Percentiles rank a stretch among this genome's conserved stretches.
These are phyloP conservation scores for Drosophila ogumai DNA, from an alignment of 1,140 invertebrate species.

Conservation along the genomic window DNA sequence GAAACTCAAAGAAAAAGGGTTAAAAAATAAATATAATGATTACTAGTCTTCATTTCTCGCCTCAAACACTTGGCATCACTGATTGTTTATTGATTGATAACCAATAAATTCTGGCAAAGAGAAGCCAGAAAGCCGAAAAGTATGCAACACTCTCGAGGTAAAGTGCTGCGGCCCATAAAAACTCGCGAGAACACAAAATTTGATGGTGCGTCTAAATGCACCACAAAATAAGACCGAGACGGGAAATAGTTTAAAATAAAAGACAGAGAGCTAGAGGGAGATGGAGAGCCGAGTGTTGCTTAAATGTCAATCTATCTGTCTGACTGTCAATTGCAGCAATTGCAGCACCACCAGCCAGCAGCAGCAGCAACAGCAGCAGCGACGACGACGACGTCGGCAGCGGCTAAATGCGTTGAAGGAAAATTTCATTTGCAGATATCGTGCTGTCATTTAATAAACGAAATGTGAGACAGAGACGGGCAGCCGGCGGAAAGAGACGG, in stretches of 20 bases:
- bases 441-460: constrained; percentile 84
- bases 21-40: too few species aligned
- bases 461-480: constrained; percentile 62
- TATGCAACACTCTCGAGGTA: constrained; percentile 67
- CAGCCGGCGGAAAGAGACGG: constrained; percentile 7
- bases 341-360: constrained; percentile 43
- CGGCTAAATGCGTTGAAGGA: constrained; percentile 79
- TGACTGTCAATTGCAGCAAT: constrained; percentile 83
- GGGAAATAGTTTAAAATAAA: constrained; percentile 15
- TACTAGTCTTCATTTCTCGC: too few species aligned
- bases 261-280: neutral
- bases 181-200: constrained; percentile 66
- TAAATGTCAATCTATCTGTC: constrained; percentile 83
- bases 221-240: constrained; percentile 15
- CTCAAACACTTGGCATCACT: neutral
- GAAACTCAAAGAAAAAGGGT: neutral
- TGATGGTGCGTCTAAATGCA: constrained; percentile 77
- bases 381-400: constrained; percentile 25
- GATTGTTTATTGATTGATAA: constrained; percentile 13
- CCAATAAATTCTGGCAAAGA: constrained; percentile 12
- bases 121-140: constrained; percentile 68
- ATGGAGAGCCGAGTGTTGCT: constrained; percentile 67
- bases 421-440: constrained; percentile 85
- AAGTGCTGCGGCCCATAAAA: constrained; percentile 72
- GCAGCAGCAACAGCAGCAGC: constrained; percentile 9